A percentile compares a stretch with the other conserved stretches of the same genome.
These are phyloP conservation scores for Etia nguti DNA, from an alignment of 2,113 vertebrate species.

Conservation along the genomic window DNA sequence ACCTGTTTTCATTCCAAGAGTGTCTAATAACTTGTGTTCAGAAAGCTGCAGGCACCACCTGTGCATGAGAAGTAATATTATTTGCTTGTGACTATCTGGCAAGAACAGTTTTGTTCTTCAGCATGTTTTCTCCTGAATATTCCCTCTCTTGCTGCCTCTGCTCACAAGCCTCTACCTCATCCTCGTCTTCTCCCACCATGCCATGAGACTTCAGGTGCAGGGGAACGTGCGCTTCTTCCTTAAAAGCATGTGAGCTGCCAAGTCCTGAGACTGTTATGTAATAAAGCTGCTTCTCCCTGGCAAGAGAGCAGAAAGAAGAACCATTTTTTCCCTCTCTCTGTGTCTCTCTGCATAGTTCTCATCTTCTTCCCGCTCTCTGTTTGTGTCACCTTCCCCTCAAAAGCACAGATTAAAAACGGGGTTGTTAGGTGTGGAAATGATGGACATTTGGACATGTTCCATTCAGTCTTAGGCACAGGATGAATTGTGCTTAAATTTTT, in stretches of 20 bases:
- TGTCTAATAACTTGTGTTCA: neutral
- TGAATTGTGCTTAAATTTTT: neutral
- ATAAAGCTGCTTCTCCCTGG: slow-evolving; percentile 51
- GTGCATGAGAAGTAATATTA: neutral
- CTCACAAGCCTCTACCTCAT: slow-evolving; percentile 6
- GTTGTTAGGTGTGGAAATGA: neutral
- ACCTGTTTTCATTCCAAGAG: neutral
- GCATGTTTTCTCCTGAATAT: neutral
- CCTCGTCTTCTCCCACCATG: neutral
- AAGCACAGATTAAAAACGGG: neutral
- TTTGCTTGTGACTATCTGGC: neutral
- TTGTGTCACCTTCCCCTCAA: neutral
- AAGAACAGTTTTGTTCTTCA: neutral
- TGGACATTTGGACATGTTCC: neutral
- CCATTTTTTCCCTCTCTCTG: slow-evolving; percentile 24
- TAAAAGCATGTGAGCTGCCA: slow-evolving; percentile 66
- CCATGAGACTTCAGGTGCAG: slow-evolving; percentile 53
- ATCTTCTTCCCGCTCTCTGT: neutral
- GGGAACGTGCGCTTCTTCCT: slow-evolving; percentile 61
- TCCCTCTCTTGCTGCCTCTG: neutral
- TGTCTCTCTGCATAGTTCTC: slow-evolving; percentile 6
- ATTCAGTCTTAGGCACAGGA: neutral
- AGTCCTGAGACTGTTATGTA: slow-evolving; percentile 57
- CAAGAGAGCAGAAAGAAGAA: slow-evolving; percentile 28
- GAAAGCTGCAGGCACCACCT: neutral